Conservation (phyloP, 1,140 invertebrate genomes). For the Calycopis cecrops region DNA sequence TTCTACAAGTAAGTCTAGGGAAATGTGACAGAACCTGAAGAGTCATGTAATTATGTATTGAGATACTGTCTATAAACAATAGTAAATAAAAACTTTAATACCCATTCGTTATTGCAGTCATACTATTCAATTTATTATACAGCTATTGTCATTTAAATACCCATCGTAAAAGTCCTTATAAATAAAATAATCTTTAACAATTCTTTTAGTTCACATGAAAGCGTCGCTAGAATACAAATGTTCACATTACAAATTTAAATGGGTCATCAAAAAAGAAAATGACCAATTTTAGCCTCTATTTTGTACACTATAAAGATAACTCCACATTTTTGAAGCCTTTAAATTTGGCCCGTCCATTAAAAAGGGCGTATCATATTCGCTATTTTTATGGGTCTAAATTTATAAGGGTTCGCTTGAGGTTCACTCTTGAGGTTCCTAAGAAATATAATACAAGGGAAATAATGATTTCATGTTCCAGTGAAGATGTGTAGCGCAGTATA, state of each 20-base stretch:
- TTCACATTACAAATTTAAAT: constrained; percentile 32
- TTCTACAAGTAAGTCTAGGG: too few relatives aligned
- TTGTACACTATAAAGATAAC: background rate
- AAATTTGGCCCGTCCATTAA: constrained; percentile 2
- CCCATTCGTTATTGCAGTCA: too few relatives aligned
- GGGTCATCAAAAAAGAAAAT: constrained; percentile 19
- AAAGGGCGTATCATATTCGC: constrained; percentile 5
- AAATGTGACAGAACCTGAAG: too few relatives aligned
- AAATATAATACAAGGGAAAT: too few relatives aligned
- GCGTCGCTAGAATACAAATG: constrained; percentile 67
- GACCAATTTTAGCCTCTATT: constrained; percentile 11
- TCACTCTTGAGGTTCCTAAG: too few relatives aligned
- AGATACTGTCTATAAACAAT: too few relatives aligned
- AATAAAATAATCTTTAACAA: constrained; percentile 52
- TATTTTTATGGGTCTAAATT: constrained; percentile 1
- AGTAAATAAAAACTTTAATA: too few relatives aligned
- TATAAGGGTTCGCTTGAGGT: background rate
- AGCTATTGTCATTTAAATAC: constrained; percentile 3
- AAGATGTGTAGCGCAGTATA: too few relatives aligned
- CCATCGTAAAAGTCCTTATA: constrained; percentile 1
- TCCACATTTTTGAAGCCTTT: background rate
- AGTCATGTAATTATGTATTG: too few relatives aligned
- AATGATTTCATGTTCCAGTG: too few relatives aligned
- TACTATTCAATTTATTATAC: constrained; percentile 10
- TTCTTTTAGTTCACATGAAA: constrained; percentile 68